A percentile compares a stretch with the other conserved stretches of the same genome.
These are phyloP conservation scores for Pimpla rufipes DNA, from an alignment of 2,888 invertebrate species.

Conservation along the genomic window DNA sequence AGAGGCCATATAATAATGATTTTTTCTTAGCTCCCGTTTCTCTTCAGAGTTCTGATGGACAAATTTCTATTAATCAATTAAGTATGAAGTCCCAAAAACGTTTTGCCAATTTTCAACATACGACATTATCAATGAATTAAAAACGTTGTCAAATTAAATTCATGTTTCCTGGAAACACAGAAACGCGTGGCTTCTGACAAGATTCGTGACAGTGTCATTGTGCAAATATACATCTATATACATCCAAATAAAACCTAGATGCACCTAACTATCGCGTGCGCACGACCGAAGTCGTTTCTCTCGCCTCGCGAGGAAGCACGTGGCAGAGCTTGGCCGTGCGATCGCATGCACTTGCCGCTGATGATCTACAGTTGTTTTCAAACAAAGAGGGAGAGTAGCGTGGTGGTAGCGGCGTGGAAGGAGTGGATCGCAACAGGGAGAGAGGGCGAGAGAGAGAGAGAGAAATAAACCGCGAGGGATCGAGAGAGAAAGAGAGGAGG, in stretches of 20 bases:
- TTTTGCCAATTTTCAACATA: no score
- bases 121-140: no score
- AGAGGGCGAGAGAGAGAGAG: conserved; percentile 2
- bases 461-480: conserved; percentile 37
- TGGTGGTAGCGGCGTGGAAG: conserved; percentile 9
- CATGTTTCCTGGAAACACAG: neutral
- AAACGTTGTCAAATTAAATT: no score
- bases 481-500: conserved; percentile 67
- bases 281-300: conserved; percentile 7
- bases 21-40: no score
- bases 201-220: neutral
- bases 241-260: neutral
- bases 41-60: no score
- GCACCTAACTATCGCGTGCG: conserved; percentile 20
- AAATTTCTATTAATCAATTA: no score
- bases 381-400: conserved; percentile 77
- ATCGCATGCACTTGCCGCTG: conserved; percentile 50
- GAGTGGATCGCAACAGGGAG: neutral
- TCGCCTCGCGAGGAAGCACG: conserved; percentile 31
- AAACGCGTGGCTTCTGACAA: conserved; percentile 1
- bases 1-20: no score
- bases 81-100: no score
- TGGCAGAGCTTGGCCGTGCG: conserved; percentile 8
- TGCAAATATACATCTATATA: neutral
- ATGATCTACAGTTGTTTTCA: conserved; percentile 80